These are phyloP conservation scores for Ditula angustiorana DNA, from an alignment of 2,888 invertebrate species.

Conservation along the genomic window DNA sequence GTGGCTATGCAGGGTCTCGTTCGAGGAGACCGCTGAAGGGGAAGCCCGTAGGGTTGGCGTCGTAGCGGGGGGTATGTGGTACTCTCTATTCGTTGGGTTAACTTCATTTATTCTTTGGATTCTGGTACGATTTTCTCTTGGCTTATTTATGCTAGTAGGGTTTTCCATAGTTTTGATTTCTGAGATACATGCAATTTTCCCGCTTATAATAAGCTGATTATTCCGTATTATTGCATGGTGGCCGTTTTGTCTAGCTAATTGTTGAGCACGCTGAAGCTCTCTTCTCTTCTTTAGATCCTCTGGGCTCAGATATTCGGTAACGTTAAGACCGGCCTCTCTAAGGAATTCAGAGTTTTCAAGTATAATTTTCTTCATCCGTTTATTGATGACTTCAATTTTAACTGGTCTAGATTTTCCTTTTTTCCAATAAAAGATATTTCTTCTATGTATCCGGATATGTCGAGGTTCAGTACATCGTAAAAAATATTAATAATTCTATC, in stretches of 20 bases:
- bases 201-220: not conserved
- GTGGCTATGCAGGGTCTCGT: too few relatives aligned
- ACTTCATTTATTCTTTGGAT: too few relatives aligned
- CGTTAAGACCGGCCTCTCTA: not conserved
- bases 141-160: too few relatives aligned
- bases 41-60: too few relatives aligned
- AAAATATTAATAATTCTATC: conserved; percentile 30
- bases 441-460: conserved; percentile 34
- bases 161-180: too few relatives aligned
- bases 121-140: too few relatives aligned
- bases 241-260: not conserved
- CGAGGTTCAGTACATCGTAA: conserved; percentile 28
- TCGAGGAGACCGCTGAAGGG: too few relatives aligned
- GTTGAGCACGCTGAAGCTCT: not conserved
- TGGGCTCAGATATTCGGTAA: not conserved
- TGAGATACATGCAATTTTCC: not conserved
- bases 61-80: too few relatives aligned
- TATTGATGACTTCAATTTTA: conserved; percentile 36
- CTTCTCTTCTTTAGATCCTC: not conserved
- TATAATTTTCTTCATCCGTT: too few relatives aligned
- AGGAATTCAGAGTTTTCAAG: conserved; percentile 21
- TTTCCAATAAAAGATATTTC: conserved; percentile 35
- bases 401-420: conserved; percentile 29
- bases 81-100: too few relatives aligned
- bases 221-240: not conserved